Evolutionary conservation across 2,888 invertebrate genomes (phyloP), one percentile per base, ranked within the genome.

Genomic region (Pomacea canaliculata): DNA sequence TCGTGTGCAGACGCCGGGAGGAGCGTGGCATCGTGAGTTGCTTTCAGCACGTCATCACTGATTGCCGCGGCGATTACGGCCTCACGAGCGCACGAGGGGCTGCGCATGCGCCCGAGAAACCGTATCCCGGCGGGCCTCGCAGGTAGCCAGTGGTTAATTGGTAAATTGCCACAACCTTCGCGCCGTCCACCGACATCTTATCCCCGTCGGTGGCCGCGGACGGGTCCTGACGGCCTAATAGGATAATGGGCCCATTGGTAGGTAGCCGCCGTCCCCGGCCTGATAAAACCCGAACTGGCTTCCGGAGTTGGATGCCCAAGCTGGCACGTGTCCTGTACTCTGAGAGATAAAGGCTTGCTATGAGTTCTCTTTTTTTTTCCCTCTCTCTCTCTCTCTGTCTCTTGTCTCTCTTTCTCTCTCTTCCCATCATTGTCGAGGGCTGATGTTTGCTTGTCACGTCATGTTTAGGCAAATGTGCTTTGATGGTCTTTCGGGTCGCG

Each of bases 121-220:
- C 60, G 46, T 62, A 74, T 60, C 69, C 74, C 60, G 51, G 60
- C 69, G 60, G 60, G 59, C 23, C 48, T 27, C 68, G 74, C 74
- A 69, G 74, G 69, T 74, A 69, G 74, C 46, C 60, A 69, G 48
- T 10, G 62, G 56, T 74, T 74, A 74, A 74, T 74, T 69, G 74
- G 59, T 62, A 68, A 60, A 74, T 69, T 69, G 74, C 74, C 69
- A 74, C 74, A 74, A 60, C 48, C 46, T 63, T 63, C 49, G 69
- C 67, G 74, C 74, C 49, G 49, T 27, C 49, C 19, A 10, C 23
- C 60, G 74, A 67, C 74, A 74, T 69, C 69, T 74, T 74, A 74
- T 69, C 67, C 74, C 69, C 19, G 7, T 56, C 59, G 13, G 68
- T 60, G 60, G 68, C 73, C 67, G n/a, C 60, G 60, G 62, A 18